Evolutionary conservation across 1,140 invertebrate genomes (phyloP).

Genomic region (Orius insidiosus): DNA sequence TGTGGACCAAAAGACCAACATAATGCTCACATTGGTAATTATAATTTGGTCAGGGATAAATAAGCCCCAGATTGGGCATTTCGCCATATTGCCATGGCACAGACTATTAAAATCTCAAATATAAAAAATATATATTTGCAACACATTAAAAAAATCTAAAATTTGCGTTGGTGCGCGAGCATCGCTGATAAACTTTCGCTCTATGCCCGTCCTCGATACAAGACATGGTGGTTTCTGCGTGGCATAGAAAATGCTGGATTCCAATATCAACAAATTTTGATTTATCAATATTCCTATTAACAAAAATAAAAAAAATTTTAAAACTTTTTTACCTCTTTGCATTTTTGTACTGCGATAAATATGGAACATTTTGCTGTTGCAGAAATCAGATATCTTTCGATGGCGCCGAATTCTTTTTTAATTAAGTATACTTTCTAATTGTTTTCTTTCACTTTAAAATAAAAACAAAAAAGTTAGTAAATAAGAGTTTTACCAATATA

Average conservation of each 20-base stretch:
- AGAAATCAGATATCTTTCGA: conserved; percentile 34
- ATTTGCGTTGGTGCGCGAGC: too few species aligned
- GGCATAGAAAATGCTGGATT: too few species aligned
- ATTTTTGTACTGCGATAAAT: conserved; percentile 31
- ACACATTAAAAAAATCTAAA: too few species aligned
- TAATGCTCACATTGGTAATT: conserved; percentile 34
- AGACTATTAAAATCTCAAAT: too few species aligned
- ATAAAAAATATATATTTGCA: too few species aligned
- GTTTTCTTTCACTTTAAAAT: too few species aligned
- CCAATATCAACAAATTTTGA: conserved; percentile 20
- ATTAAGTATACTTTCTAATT: conserved; percentile 4
- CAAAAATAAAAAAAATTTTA: too few species aligned
- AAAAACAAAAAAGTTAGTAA: too few species aligned
- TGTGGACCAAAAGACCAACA: conserved; percentile 33
- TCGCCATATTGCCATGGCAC: not conserved
- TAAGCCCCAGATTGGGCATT: too few species aligned
- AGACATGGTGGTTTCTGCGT: conserved; percentile 26
- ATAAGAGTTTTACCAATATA: too few species aligned
- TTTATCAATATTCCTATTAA: conserved; percentile 7
- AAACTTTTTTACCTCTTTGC: too few species aligned
- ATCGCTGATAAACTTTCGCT: conserved; percentile 13
- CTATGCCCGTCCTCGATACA: conserved; percentile 34
- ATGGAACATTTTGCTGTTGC: conserved; percentile 37
- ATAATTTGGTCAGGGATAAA: too few species aligned
- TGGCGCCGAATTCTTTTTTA: conserved; percentile 16